Conservation (phyloP, 1,140 invertebrate species). For the Arion vulgaris region DNA sequence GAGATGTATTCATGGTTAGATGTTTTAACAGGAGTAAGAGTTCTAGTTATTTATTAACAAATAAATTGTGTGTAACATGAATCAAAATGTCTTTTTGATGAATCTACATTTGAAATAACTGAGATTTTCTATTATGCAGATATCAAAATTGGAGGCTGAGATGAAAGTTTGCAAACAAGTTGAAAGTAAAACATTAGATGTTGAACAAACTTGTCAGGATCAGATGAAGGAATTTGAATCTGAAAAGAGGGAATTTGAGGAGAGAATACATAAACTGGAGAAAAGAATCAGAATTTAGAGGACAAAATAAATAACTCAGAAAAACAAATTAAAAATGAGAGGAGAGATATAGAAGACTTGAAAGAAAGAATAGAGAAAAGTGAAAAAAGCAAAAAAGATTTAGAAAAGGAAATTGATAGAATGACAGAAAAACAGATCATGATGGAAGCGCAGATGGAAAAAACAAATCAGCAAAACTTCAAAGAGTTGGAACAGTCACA, state of each 20-base stretch:
- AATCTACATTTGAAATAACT: no score
- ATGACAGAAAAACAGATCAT: constrained; percentile 4
- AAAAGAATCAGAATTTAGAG: not conserved
- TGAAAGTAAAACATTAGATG: not conserved
- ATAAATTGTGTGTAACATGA: no score
- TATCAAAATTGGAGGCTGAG: constrained; percentile 21
- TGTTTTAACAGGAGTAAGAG: no score
- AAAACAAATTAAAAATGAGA: not conserved
- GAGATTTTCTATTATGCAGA: no score
- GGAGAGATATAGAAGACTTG: constrained; percentile 20
- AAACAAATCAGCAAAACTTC: constrained; percentile 10
- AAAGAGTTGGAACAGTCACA: constrained; percentile 34
- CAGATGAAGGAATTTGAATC: not conserved
- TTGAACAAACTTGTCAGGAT: constrained; percentile 6
- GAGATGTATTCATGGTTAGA: no score
- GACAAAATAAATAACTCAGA: not conserved
- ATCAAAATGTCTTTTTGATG: no score
- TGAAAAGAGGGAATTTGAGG: constrained; percentile 3
- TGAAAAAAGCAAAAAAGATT: constrained; percentile 6
- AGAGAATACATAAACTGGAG: constrained; percentile 6
- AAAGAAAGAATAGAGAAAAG: constrained; percentile 21
- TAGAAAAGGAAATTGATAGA: not conserved
- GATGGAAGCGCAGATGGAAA: not conserved
- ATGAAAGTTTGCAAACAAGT: not conserved
- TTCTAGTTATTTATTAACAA: no score